A percentile compares a stretch with the other conserved stretches of the same genome.
phyloP scores from a whole-genome alignment of 1,140 invertebrate genomes.

The Camponotus vicinus region DNA sequence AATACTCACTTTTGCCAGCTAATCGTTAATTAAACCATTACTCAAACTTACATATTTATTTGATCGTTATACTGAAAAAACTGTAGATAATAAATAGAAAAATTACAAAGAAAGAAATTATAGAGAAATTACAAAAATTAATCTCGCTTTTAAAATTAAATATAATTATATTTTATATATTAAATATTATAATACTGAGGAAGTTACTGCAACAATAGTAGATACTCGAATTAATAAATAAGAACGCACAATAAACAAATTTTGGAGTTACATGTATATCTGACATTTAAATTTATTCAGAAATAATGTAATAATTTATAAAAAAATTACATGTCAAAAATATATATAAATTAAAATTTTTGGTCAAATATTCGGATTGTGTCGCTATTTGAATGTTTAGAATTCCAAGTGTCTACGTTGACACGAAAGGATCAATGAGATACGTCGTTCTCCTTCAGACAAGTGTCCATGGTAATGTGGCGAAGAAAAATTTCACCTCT shows the following conservation, averaged over 20 bases:
- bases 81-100: neutral
- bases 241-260: no score
- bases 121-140: neutral
- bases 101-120: no score
- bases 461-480: conserved; percentile 40
- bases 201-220: neutral
- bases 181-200: neutral
- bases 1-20: conserved; percentile 42
- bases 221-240: no score
- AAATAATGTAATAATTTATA: neutral
- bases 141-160: neutral
- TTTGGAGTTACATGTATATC: neutral
- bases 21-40: conserved; percentile 20
- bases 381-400: neutral
- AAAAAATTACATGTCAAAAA: neutral
- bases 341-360: no score
- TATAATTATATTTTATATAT: neutral
- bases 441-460: neutral
- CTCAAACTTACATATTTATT: neutral
- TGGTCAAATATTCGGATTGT: neutral
- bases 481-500: conserved; percentile 70
- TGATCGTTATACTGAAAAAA: neutral
- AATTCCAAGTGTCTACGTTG: neutral
- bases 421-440: neutral
- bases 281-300: neutral